These are phyloP conservation scores for Sebastes taczanowskii DNA, from an alignment of 2,797 vertebrate genomes.

Conservation along the genomic window DNA sequence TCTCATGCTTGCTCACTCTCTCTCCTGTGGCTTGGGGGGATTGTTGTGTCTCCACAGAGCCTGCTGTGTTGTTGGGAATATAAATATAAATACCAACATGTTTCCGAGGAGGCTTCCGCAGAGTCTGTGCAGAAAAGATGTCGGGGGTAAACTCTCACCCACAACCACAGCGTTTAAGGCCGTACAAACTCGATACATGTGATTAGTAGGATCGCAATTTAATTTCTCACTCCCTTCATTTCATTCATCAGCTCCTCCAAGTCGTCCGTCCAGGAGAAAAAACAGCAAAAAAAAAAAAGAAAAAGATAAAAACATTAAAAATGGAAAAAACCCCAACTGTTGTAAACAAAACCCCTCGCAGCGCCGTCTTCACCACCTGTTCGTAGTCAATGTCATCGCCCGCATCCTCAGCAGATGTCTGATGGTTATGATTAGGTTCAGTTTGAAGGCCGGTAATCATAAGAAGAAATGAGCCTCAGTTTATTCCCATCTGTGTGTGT, in stretches of 20 bases:
- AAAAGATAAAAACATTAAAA: slow-evolving; percentile 43
- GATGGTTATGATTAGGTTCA: slow-evolving; percentile 9
- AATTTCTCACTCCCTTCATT: neutral
- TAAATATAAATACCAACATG: slow-evolving; percentile 66
- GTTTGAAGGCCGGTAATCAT: slow-evolving; percentile 24
- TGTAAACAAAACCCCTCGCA: slow-evolving; percentile 62
- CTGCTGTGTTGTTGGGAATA: slow-evolving; percentile 57
- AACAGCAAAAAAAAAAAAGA: neutral
- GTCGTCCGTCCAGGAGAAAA: neutral
- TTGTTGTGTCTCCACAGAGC: slow-evolving; percentile 54
- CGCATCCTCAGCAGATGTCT: slow-evolving; percentile 33
- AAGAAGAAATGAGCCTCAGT: neutral
- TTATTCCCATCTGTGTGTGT: slow-evolving; percentile 1
- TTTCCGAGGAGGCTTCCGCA: slow-evolving; percentile 30
- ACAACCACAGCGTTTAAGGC: slow-evolving; percentile 13
- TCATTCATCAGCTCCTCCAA: slow-evolving; percentile 18
- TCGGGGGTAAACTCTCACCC: neutral
- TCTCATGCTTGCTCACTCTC: neutral
- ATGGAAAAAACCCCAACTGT: slow-evolving; percentile 14
- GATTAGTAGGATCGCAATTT: slow-evolving; percentile 7
- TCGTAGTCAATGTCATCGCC: slow-evolving; percentile 5
- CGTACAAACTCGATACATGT: neutral
- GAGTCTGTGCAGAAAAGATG: slow-evolving; percentile 25
- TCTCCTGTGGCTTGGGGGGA: slow-evolving; percentile 23
- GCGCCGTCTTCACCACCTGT: slow-evolving; percentile 7